These are phyloP conservation scores for Enteromius fasciolatus DNA, from an alignment of 2,797 vertebrate species.

Conservation along the genomic window DNA sequence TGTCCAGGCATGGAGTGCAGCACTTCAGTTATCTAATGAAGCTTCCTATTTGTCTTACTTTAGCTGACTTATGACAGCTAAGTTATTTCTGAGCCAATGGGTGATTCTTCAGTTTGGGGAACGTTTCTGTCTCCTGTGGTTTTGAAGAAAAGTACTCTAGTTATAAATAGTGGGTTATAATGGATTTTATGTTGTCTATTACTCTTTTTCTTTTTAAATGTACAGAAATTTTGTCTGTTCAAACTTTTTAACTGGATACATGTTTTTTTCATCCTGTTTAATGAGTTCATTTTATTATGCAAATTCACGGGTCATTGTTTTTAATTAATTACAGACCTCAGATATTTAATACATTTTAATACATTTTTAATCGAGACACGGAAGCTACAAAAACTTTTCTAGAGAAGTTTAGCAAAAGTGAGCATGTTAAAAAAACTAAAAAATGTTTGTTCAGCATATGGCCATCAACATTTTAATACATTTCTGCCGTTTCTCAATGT, in stretches of 20 bases:
- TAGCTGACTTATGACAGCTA: background rate
- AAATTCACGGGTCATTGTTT: background rate
- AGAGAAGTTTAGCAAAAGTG: no score
- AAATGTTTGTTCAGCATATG: no score
- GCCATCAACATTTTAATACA: no score
- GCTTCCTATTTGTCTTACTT: conserved; percentile 26
- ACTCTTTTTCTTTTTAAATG: background rate
- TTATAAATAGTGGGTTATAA: background rate
- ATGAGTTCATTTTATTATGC: background rate
- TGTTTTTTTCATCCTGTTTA: background rate
- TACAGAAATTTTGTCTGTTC: background rate
- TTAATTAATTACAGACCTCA: background rate
- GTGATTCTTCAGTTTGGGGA: background rate
- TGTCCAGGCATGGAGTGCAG: conserved; percentile 19
- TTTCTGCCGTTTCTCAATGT: no score
- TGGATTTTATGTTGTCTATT: background rate
- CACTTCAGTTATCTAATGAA: conserved; percentile 27
- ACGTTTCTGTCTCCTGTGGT: background rate
- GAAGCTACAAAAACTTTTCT: no score
- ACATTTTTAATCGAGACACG: no score
- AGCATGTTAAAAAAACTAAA: no score
- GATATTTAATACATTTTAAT: background rate
- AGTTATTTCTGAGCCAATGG: background rate
- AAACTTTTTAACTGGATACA: background rate
- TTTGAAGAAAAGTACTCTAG: background rate